Evolutionary conservation across 2,888 invertebrate genomes (phyloP), one percentile per base, ranked within the genome.

Genomic region (Melipona bicolor): DNA sequence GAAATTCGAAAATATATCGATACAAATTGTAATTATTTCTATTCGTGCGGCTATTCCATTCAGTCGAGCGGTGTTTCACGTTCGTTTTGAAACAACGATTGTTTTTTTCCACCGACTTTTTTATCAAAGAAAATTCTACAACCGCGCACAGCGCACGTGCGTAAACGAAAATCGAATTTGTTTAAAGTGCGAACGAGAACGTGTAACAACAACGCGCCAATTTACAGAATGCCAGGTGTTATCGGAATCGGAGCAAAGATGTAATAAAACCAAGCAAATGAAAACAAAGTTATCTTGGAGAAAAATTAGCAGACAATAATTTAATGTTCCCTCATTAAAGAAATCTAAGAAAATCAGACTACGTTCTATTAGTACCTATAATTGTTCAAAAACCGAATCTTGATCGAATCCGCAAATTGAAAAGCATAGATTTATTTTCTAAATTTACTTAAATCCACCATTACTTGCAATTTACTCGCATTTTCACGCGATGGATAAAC

Each of bases 21-120:
- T 75, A 43, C 21, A 78, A 80, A 54, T 80, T 84, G 79, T 77
- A 84, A 85, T 84, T 54, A 84, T 85, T 84, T 67, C 70, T 71
- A 75, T 76, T 62, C 32, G 32, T 2, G 19, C 21, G 19, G 32
- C 19, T 62, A 62, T 32, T 27, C 11, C 62, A 62, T 62, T 2
- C 19, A 62, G 4, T 62, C 11, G 36, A 36, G 0, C 32, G 11
- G 11, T 27, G 32, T 62, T 19, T 19, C 0, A 4, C 13, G 19
- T 32, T 27, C 2, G 32, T 32, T 32, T 32, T 0, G 27, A 19
- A 19, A 11, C 32, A 62, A 62, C 62, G 21, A 32, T 62, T 32
- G n/a, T 56, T 19, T 19, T 27, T 19, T 27, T 9, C 15, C 19
- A 27, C 19, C 2, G 1, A 19, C 17, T 27, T 4, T 62, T 62